Conservation (phyloP, 1,140 invertebrate species). For the Delia radicum region DNA sequence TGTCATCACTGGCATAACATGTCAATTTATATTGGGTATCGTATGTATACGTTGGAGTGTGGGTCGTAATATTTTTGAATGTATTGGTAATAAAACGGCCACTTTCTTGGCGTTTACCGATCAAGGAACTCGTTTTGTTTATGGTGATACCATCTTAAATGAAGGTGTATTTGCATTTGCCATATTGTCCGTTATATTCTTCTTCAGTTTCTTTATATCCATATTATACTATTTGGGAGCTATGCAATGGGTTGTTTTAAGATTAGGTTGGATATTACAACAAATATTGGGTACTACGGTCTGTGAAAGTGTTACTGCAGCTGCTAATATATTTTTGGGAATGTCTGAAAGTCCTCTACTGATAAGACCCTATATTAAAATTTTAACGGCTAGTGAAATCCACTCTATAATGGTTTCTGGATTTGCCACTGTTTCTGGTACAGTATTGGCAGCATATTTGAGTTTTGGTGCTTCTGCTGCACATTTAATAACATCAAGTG, state of each 20-base stretch:
- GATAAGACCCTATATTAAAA: constrained; percentile 79
- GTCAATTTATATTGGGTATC: constrained; percentile 87
- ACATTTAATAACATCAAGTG: constrained; percentile 83
- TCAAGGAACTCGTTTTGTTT: constrained; percentile 82
- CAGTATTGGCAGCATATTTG: constrained; percentile 90
- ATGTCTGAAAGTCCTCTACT: constrained; percentile 87
- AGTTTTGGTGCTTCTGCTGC: constrained; percentile 82
- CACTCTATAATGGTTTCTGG: constrained; percentile 92
- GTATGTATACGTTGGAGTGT: constrained; percentile 81
- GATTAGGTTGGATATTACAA: constrained; percentile 76
- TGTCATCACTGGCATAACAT: constrained; percentile 74
- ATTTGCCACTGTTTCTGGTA: constrained; percentile 91
- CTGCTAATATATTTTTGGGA: constrained; percentile 88
- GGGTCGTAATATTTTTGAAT: constrained; percentile 76
- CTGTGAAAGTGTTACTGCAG: constrained; percentile 88
- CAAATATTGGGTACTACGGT: constrained; percentile 80
- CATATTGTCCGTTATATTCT: constrained; percentile 84
- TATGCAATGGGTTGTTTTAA: constrained; percentile 85
- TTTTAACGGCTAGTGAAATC: constrained; percentile 85
- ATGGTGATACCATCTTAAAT: constrained; percentile 69
- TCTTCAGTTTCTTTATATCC: constrained; percentile 85
- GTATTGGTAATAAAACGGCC: constrained; percentile 76
- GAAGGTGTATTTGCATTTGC: constrained; percentile 76
- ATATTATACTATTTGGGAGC: constrained; percentile 84
- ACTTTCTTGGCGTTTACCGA: constrained; percentile 79